phyloP scores from a whole-genome alignment of 2,113 vertebrate genomes.

The Colinus virginianus region DNA sequence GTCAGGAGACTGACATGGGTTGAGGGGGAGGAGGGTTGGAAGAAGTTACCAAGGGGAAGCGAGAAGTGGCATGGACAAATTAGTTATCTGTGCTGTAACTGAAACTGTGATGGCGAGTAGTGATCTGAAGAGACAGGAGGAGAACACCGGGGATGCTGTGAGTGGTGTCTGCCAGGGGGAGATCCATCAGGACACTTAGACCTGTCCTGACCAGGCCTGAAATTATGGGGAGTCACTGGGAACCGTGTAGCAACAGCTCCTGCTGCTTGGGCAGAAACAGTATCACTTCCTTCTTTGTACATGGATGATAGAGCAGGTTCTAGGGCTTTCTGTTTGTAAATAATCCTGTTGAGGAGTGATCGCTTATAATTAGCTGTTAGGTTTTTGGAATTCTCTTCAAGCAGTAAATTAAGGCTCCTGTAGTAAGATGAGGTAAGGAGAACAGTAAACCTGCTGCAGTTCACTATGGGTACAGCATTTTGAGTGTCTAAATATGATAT shows the following conservation, averaged over 20 bases:
- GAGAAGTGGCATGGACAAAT: slow-evolving; percentile 16
- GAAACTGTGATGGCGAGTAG: slow-evolving; percentile 20
- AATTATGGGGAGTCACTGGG: background rate
- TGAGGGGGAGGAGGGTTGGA: slow-evolving; percentile 22
- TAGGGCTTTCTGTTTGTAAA: background rate
- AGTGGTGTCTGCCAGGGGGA: background rate
- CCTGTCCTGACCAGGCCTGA: background rate
- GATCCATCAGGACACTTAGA: background rate
- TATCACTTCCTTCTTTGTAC: background rate
- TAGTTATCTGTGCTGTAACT: slow-evolving; percentile 60
- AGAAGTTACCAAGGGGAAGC: slow-evolving; percentile 47
- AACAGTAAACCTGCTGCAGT: background rate
- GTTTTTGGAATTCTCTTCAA: background rate
- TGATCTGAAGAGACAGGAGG: slow-evolving; percentile 23
- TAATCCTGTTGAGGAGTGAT: background rate
- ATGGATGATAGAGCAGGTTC: background rate
- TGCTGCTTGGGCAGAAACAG: background rate
- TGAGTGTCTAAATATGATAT: background rate
- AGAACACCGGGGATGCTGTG: background rate
- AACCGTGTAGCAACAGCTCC: background rate
- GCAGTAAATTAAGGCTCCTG: background rate
- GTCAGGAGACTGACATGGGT: slow-evolving; percentile 24
- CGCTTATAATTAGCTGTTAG: background rate
- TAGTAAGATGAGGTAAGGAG: background rate
- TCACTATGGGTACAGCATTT: background rate